phyloP scores from a whole-genome alignment of 2,888 invertebrate species.

The Napeogenes sylphis region DNA sequence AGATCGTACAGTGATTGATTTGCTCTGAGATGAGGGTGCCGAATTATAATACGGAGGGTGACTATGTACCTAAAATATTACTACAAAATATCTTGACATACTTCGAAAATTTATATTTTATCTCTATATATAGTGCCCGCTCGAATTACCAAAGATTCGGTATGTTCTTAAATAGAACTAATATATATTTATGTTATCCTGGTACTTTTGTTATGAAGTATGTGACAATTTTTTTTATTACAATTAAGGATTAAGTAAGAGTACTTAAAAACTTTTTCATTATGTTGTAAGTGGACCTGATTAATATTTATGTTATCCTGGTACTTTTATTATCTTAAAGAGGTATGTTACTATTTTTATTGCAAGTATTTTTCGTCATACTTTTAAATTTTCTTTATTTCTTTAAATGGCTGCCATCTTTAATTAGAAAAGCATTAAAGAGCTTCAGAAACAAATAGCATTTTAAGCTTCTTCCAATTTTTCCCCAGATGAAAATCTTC shows the following conservation, averaged over 20 bases:
- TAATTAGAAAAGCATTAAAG: conserved; percentile 35
- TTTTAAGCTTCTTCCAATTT: conserved; percentile 70
- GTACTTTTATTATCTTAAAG: no score
- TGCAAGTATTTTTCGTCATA: background rate
- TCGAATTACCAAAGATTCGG: no score
- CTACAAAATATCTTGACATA: conserved; percentile 12
- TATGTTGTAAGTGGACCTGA: no score
- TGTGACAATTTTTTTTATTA: no score
- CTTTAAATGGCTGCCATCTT: conserved; percentile 18
- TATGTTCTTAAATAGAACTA: no score
- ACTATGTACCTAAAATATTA: conserved; percentile 27
- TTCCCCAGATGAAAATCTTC: conserved; percentile 71
- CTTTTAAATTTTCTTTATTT: conserved; percentile 12
- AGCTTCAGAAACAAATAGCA: conserved; percentile 56
- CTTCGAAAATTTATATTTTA: background rate
- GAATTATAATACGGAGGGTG: conserved; percentile 73
- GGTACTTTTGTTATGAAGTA: no score
- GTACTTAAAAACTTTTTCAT: no score
- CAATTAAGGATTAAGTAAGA: no score
- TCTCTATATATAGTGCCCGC: no score
- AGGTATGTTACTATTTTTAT: no score
- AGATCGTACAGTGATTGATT: conserved; percentile 78
- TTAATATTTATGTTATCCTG: no score
- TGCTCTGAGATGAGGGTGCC: conserved; percentile 69
- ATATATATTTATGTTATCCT: no score